Conservation (phyloP, 2,888 invertebrate genomes). For the Linnaemya tessellans region DNA sequence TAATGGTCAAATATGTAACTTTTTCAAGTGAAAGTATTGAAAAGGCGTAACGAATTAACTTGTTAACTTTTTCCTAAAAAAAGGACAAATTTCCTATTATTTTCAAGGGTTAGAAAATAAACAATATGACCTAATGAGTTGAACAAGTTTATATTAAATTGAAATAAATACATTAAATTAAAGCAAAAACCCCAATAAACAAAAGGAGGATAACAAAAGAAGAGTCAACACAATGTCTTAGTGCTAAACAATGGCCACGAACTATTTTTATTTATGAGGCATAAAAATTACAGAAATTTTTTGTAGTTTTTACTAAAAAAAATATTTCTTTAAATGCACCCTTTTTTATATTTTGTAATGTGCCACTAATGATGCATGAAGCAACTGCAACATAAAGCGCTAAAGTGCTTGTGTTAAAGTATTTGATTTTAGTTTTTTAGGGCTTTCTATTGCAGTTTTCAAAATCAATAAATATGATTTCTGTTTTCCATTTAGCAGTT, state of each 20-base stretch:
- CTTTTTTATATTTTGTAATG: slow-evolving; percentile 43
- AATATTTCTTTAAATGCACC: slow-evolving; percentile 21
- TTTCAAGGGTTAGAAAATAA: slow-evolving; percentile 57
- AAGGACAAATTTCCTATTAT: slow-evolving; percentile 28
- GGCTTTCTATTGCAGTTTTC: slow-evolving; percentile 23
- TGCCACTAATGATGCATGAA: slow-evolving; percentile 66
- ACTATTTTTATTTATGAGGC: slow-evolving; percentile 69
- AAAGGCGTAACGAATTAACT: slow-evolving; percentile 72
- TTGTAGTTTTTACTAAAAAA: slow-evolving; percentile 21
- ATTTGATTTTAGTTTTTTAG: slow-evolving; percentile 42
- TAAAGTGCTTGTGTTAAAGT: slow-evolving; percentile 41
- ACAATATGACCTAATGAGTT: slow-evolving; percentile 72
- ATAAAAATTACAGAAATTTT: slow-evolving; percentile 57
- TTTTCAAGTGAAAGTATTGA: slow-evolving; percentile 66
- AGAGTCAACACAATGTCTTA: slow-evolving; percentile 48
- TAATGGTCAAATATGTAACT: slow-evolving; percentile 63
- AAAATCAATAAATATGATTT: slow-evolving; percentile 65
- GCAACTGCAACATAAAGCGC: slow-evolving; percentile 17
- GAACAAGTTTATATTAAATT: slow-evolving; percentile 63
- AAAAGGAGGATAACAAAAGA: slow-evolving; percentile 43
- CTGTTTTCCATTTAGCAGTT: slow-evolving; percentile 59
- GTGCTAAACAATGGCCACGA: slow-evolving; percentile 40
- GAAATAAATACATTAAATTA: slow-evolving; percentile 67
- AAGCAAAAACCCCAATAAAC: slow-evolving; percentile 40
- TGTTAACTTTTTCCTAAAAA: slow-evolving; percentile 65